A percentile compares a stretch with the other conserved stretches of the same genome.
Conservation (phyloP, 1,140 invertebrate genomes). For the Drosophila oshimai region DNA sequence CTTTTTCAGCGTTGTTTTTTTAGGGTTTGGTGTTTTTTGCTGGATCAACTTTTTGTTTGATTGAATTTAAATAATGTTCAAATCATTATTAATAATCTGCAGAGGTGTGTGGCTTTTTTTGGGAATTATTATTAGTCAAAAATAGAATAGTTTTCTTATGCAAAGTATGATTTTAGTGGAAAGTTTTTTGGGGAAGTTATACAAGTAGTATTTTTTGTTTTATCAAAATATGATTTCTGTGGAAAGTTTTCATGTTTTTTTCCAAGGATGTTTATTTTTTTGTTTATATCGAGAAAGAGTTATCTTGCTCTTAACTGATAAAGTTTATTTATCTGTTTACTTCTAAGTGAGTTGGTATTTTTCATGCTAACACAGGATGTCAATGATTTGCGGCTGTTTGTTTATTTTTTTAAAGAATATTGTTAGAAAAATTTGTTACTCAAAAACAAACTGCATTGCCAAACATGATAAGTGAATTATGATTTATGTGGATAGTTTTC, state of each 20-base stretch:
- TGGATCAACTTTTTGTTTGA: conserved; percentile 23
- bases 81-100: conserved; percentile 34
- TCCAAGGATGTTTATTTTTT: background rate
- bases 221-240: no score
- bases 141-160: background rate
- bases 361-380: background rate
- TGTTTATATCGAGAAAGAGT: no score
- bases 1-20: conserved; percentile 17
- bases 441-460: no score
- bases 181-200: conserved; percentile 7
- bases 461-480: no score
- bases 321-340: background rate
- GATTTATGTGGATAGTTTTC: no score
- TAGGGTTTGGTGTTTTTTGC: conserved; percentile 11
- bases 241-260: background rate
- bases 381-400: background rate
- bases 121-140: background rate
- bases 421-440: background rate
- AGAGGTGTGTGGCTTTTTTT: background rate
- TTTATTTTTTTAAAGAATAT: background rate
- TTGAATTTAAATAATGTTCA: conserved; percentile 40
- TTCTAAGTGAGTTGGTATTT: background rate
- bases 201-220: background rate
- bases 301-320: no score
- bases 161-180: conserved; percentile 8